A percentile compares a stretch with the other conserved stretches of the same genome.
Conservation (phyloP, 2,888 invertebrate genomes). For the Craniophora ligustri region DNA sequence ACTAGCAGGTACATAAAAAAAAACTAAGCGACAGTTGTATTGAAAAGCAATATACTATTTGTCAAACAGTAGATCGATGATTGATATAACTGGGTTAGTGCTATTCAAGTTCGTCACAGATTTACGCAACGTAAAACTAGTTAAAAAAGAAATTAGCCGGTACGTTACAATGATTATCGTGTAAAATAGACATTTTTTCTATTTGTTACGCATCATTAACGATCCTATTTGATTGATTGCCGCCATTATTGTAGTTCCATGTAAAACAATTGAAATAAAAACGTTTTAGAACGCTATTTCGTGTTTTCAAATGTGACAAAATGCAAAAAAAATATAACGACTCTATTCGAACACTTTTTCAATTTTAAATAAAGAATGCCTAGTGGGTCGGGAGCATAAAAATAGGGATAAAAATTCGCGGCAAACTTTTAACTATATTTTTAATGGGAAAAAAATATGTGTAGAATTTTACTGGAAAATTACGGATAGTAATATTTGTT, state of each 20-base stretch:
- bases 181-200: conserved; percentile 39
- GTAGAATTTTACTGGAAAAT: conserved; percentile 15
- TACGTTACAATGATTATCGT: conserved; percentile 44
- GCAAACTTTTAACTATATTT: conserved; percentile 3
- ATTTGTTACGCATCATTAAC: conserved; percentile 33
- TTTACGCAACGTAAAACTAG: conserved; percentile 27
- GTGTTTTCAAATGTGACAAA: neutral
- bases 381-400: conserved; percentile 7
- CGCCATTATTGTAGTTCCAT: conserved; percentile 18
- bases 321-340: neutral
- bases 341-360: neutral
- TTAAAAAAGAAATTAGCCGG: conserved; percentile 45
- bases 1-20: neutral
- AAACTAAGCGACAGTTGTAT: neutral
- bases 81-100: conserved; percentile 35
- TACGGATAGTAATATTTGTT: conserved; percentile 1
- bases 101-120: conserved; percentile 24
- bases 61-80: conserved; percentile 21
- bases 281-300: neutral
- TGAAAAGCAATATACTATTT: conserved; percentile 8
- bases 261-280: conserved; percentile 1
- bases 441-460: conserved; percentile 17
- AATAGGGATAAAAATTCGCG: conserved; percentile 3
- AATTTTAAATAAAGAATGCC: conserved; percentile 8
- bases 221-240: conserved; percentile 37